These are phyloP conservation scores for Zaprionus nigranus DNA, from an alignment of 1,140 invertebrate species.

Conservation along the genomic window DNA sequence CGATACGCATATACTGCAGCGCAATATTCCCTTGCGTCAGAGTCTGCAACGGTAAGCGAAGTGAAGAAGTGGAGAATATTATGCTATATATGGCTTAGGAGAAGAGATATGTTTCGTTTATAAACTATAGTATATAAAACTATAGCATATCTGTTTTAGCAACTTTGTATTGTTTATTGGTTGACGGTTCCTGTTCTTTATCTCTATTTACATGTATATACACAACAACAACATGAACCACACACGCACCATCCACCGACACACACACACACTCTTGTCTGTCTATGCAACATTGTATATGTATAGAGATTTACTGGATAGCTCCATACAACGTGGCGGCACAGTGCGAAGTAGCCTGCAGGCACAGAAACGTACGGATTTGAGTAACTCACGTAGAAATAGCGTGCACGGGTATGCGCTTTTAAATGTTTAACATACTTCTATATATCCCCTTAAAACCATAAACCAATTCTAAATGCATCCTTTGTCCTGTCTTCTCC, in stretches of 20 bases:
- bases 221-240: conserved; percentile 36
- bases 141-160: too few relatives aligned
- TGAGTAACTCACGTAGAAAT: conserved; percentile 84
- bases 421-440: conserved; percentile 71
- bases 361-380: conserved; percentile 82
- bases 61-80: too few relatives aligned
- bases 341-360: conserved; percentile 80
- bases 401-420: conserved; percentile 84
- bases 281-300: conserved; percentile 15
- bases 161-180: conserved; percentile 8
- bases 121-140: too few relatives aligned
- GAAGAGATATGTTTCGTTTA: too few relatives aligned
- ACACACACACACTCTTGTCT: conserved; percentile 19
- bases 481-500: neutral
- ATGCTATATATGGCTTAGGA: neutral
- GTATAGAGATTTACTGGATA: conserved; percentile 76
- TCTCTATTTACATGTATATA: conserved; percentile 70
- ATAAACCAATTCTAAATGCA: conserved; percentile 8
- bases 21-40: conserved; percentile 84
- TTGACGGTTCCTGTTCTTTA: conserved; percentile 50
- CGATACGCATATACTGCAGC: conserved; percentile 76
- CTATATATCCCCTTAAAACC: conserved; percentile 6
- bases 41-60: conserved; percentile 85
- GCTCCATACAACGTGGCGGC: conserved; percentile 72
- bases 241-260: conserved; percentile 46